phyloP scores from a whole-genome alignment of 2,797 vertebrate genomes.

The Arrhamphus sclerolepis region DNA sequence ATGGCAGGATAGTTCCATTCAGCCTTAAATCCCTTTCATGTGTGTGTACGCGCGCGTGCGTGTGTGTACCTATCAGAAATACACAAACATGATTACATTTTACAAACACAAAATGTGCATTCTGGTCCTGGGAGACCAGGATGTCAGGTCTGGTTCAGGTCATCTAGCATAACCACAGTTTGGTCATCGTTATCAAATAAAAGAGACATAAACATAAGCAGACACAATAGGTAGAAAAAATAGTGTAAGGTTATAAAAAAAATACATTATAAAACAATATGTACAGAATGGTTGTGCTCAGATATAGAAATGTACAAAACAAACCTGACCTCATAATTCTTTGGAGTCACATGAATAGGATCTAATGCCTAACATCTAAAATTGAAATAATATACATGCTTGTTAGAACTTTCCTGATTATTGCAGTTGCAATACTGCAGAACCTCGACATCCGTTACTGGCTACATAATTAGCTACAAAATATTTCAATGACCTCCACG shows the following conservation, averaged over 20 bases:
- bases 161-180: conserved; percentile 7
- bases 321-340: conserved; percentile 32
- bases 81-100: conserved; percentile 2
- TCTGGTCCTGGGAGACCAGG: conserved; percentile 4
- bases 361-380: conserved; percentile 29
- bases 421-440: conserved; percentile 57
- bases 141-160: conserved; percentile 33
- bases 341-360: conserved; percentile 27
- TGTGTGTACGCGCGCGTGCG: too few relatives aligned
- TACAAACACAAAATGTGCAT: conserved; percentile 13
- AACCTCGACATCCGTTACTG: conserved; percentile 31
- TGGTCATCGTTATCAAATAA: conserved; percentile 15
- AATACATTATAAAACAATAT: conserved; percentile 14
- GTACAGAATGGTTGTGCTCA: conserved; percentile 21
- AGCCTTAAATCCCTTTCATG: conserved; percentile 4
- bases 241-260: conserved; percentile 22
- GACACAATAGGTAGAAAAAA: conserved; percentile 29
- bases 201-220: conserved; percentile 8
- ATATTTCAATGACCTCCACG: conserved; percentile 31
- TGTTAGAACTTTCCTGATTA: conserved; percentile 23
- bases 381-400: conserved; percentile 47
- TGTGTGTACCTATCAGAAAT: conserved; percentile 2
- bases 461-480: conserved; percentile 64
- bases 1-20: conserved; percentile 2
- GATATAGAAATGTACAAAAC: conserved; percentile 3